These are phyloP conservation scores for Nemotelus nigrinus DNA, from an alignment of 2,888 invertebrate species.

Conservation along the genomic window DNA sequence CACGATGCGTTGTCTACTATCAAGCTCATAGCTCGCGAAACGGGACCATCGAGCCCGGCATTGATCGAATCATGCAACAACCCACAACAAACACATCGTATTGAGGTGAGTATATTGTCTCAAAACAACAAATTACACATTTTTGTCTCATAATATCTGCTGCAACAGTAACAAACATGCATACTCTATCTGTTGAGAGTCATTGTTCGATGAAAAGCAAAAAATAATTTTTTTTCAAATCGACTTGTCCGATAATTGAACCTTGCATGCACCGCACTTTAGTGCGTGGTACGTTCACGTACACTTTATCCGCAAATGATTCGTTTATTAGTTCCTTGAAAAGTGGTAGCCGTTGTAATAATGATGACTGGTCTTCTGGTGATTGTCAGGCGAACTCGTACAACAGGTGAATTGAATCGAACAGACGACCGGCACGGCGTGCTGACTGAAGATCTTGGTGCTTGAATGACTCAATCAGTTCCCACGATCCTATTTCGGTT, in stretches of 20 bases:
- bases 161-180: no score
- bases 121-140: background rate
- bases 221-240: no score
- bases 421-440: no score
- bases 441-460: background rate
- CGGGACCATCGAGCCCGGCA: background rate
- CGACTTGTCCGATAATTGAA: slow-evolving; percentile 22
- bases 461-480: slow-evolving; percentile 21
- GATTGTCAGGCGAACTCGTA: no score
- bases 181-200: no score
- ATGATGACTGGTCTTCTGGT: no score
- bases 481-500: slow-evolving; percentile 34
- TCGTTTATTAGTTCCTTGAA: background rate
- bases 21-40: background rate
- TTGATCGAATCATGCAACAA: slow-evolving; percentile 12
- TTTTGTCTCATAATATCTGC: no score
- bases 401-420: no score
- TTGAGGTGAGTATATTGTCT: background rate
- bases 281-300: background rate
- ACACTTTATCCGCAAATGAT: slow-evolving; percentile 9
- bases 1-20: background rate
- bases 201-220: no score
- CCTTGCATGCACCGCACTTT: slow-evolving; percentile 1
- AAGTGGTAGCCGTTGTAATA: no score
- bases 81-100: no score